Base-by-base conservation (phyloP, 1,140 invertebrate species). In the Drosophila malerkotliana region DNA sequence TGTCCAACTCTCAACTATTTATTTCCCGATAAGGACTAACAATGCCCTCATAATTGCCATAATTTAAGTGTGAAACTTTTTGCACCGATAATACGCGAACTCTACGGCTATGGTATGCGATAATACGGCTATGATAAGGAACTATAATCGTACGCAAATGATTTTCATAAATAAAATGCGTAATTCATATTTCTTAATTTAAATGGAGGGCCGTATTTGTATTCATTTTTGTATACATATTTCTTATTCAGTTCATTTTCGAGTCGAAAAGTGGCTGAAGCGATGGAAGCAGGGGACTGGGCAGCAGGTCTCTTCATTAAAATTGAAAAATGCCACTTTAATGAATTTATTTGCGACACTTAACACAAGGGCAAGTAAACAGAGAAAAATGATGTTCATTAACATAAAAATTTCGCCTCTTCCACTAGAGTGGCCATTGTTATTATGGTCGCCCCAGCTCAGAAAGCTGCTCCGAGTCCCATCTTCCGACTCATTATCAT, bases 281-380 rank as follows among this genome's bases (percentile, higher is more conserved):
- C 39, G 14, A n/a, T 0, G 41, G 0, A 2, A 6, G 10, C 24
- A 28, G 14, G 9, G 5, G 18, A 26, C 21, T 21, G 21, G 3
- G 21, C 3, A 21, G 18, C 1, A 21, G 21, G 41, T 21, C 41
- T 44, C 75, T 79, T 88, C 84, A 88, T 88, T 88, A 88, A 88
- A 83, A 88, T 89, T 89, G 84, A 88, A 88, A 88, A 88, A 88
- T 88, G 84, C 56, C 79, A 88, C 83, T 88, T 88, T 89, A 88
- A 88, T 88, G 84, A 88, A 88, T 88, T 88, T 88, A 88, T 88
- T 88, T 88, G 84, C 79, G 84, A 88, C 83, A 88, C 83, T 88
- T 89, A 79, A 68, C 83, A 71, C 83, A 87, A 87, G 75, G 68
- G 72, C 78, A 83, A 79, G 72, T 74, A 88, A 88, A 88, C 79